Percentiles rank a stretch among this genome's conserved stretches.
Conservation (phyloP, 2,888 invertebrate genomes). For the Dilophus febrilis region DNA sequence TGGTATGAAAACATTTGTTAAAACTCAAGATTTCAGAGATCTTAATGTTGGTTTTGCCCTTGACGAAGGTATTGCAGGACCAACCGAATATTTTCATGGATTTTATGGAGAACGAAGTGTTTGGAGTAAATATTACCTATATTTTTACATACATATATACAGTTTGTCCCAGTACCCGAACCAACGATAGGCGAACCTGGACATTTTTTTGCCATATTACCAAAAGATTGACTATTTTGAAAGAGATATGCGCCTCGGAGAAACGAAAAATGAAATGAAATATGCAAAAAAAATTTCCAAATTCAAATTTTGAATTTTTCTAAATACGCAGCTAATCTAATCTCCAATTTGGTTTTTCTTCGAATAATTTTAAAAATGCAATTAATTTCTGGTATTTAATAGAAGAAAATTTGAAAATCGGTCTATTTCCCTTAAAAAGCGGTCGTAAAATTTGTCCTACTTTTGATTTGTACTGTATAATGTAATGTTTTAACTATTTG, state of each 20-base stretch:
- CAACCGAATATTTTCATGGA: constrained; percentile 42
- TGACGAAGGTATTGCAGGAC: constrained; percentile 66
- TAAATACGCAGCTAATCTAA: no score
- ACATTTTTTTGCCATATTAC: not conserved
- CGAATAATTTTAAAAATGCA: no score
- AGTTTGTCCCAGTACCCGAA: no score
- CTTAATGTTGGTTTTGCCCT: constrained; percentile 62
- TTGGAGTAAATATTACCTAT: constrained; percentile 41
- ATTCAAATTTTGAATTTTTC: no score
- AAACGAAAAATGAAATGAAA: not conserved
- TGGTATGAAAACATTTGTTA: constrained; percentile 53
- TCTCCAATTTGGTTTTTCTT: no score
- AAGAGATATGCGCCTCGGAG: not conserved
- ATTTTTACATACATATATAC: no score
- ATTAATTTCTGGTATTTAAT: no score
- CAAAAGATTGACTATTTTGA: not conserved
- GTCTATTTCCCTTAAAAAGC: no score
- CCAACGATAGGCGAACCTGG: not conserved
- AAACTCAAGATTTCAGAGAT: constrained; percentile 44
- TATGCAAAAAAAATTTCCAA: not conserved
- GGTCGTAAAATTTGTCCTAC: no score
- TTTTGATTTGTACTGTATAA: no score
- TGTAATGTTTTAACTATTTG: no score
- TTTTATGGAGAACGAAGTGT: constrained; percentile 47
- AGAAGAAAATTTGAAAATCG: no score